These are phyloP conservation scores for Agrotis exclamationis DNA, from an alignment of 2,888 invertebrate genomes.

Conservation along the genomic window DNA sequence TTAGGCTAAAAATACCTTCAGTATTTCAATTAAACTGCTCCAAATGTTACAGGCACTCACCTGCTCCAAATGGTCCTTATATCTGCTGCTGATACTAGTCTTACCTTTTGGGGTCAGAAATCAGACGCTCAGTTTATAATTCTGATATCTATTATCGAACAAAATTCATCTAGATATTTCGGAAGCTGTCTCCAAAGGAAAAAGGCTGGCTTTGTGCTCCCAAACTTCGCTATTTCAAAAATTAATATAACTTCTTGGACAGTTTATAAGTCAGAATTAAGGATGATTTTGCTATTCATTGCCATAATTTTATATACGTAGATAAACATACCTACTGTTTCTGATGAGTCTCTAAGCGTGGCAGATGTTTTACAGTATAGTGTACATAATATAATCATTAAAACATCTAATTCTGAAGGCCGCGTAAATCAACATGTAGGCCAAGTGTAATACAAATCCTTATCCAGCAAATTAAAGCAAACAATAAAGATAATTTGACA, in stretches of 20 bases:
- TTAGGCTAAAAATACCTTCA: neutral
- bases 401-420: slow-evolving; percentile 35
- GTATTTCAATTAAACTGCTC: neutral
- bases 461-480: slow-evolving; percentile 31
- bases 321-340: too few species aligned
- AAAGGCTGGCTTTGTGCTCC: neutral
- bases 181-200: neutral
- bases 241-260: neutral
- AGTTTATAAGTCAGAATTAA: neutral
- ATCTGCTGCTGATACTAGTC: slow-evolving; percentile 17
- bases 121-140: slow-evolving; percentile 7
- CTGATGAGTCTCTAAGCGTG: neutral
- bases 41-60: slow-evolving; percentile 15
- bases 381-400: neutral
- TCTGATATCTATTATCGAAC: neutral
- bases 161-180: neutral
- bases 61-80: slow-evolving; percentile 17
- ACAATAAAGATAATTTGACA: slow-evolving; percentile 38
- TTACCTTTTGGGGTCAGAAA: slow-evolving; percentile 16
- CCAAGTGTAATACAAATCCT: slow-evolving; percentile 34
- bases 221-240: neutral
- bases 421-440: slow-evolving; percentile 35
- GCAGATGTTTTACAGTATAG: neutral
- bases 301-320: neutral
- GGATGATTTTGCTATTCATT: neutral